Evolutionary conservation across 2,888 invertebrate genomes (phyloP), one percentile per base, ranked within the genome.

Genomic region (Aspidapion aeneum): DNA sequence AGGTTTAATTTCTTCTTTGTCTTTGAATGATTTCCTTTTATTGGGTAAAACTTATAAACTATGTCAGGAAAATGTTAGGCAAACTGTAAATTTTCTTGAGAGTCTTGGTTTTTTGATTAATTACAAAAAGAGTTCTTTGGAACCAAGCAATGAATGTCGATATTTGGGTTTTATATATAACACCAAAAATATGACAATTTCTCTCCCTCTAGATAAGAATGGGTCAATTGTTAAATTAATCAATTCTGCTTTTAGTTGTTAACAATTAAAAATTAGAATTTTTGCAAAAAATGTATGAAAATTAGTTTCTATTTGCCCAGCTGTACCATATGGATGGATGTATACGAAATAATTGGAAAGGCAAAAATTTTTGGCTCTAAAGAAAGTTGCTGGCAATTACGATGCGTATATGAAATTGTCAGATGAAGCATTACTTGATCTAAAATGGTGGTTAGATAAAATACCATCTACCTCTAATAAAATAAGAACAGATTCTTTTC

Each of bases 1-100:
- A 60, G 62, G 66, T 21, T 63, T 71, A 7, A 18, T 66, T 3
- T 70, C 67, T 20, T 66, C 66, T 16, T 49, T 71, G n/a, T 71
- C 68, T 58, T 52, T 71, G 21, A 69, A 71, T 51, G 70, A 71
- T 63, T 66, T 71, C 66, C 50, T 71, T 2, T 55, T 69, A n/a
- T 49, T 70, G 18, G 67, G 69, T 12, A 55, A 58, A 9, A 55
- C 66, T 0, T 50, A 35, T 19, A 18, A 35, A 18, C 55, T 63
- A 16, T 69, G 69, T 54, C 1, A 18, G 50, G 17, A 63, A 19
- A 68, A 67, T 61, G 22, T 64, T 54, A 50, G 1, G 5, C 1
- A n/a, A 48, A 67, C 68, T 9, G 18, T 62, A 9, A 48, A 62
- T 2, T 16, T 58, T 16, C 57, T 70, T 9, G 50, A 65, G 56